Percentiles rank a stretch among this genome's conserved stretches.
These are phyloP conservation scores for Clunio marinus DNA, from an alignment of 2,888 invertebrate species.

Conservation along the genomic window DNA sequence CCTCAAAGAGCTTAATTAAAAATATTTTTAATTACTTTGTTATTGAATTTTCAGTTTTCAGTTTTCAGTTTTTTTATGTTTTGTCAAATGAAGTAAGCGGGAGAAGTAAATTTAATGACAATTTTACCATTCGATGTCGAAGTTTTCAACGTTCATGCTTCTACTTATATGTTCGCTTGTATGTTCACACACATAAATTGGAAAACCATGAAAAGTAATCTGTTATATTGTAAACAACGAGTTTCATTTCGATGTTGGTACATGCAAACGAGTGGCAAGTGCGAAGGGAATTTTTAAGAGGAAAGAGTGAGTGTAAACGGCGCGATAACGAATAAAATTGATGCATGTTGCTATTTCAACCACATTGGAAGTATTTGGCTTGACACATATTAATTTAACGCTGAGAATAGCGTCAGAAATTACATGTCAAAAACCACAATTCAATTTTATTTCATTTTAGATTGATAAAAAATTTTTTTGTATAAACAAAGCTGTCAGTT, in stretches of 20 bases:
- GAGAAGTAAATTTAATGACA: not conserved
- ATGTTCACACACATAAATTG: not conserved
- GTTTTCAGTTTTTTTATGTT: not conserved
- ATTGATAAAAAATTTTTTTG: not conserved
- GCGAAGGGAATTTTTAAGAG: not conserved
- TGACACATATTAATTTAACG: conserved; percentile 34
- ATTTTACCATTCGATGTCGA: conserved; percentile 4
- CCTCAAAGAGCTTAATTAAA: conserved; percentile 25
- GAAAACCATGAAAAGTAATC: conserved; percentile 34
- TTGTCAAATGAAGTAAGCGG: not conserved
- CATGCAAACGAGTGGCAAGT: not conserved
- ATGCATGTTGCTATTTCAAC: conserved; percentile 33
- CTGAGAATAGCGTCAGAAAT: conserved; percentile 13
- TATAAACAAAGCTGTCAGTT: no score
- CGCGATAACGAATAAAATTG: conserved; percentile 34
- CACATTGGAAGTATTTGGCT: conserved; percentile 27
- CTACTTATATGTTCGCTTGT: not conserved
- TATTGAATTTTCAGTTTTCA: conserved; percentile 33
- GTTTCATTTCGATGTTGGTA: not conserved
- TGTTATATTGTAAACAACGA: conserved; percentile 34
- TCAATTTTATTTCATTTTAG: conserved; percentile 11
- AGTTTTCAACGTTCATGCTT: no score
- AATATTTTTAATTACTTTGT: conserved; percentile 38
- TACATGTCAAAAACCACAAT: conserved; percentile 33
- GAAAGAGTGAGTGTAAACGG: conserved; percentile 27